A percentile compares a stretch with the other conserved stretches of the same genome.
These are phyloP conservation scores for Selenia dentaria DNA, from an alignment of 2,888 invertebrate species.

Conservation along the genomic window DNA sequence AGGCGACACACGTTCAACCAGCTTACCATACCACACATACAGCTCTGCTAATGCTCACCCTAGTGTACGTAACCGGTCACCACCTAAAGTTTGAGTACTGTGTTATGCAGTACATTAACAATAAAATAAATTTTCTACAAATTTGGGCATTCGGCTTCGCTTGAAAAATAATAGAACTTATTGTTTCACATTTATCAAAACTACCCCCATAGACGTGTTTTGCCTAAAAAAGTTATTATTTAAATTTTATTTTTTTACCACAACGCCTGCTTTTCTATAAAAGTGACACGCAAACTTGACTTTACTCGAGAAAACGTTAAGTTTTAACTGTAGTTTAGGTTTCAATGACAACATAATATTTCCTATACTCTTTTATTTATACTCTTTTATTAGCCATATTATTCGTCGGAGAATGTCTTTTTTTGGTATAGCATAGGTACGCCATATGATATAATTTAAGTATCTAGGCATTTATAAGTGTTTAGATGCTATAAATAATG, in stretches of 20 bases:
- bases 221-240: constrained; percentile 53
- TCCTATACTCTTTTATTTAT: neutral
- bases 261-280: constrained; percentile 9
- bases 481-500: no score
- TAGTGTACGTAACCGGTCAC: no score
- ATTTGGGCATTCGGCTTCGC: constrained; percentile 75
- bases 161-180: constrained; percentile 73
- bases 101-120: no score
- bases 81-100: no score
- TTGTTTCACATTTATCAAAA: constrained; percentile 71
- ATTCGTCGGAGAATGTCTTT: no score
- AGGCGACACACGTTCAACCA: no score
- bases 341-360: constrained; percentile 7
- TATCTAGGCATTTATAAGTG: no score
- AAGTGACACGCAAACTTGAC: constrained; percentile 15
- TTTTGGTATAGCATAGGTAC: no score
- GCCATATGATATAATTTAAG: no score
- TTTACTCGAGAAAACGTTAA: constrained; percentile 3
- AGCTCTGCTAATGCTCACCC: no score
- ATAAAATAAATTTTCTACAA: constrained; percentile 79
- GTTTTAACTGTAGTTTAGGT: neutral
- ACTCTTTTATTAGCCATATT: neutral
- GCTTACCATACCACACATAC: no score
- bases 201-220: constrained; percentile 61
- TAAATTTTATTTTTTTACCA: constrained; percentile 30